A percentile compares a stretch with the other conserved stretches of the same genome.
These are phyloP conservation scores for Rhamnusium bicolor DNA, from an alignment of 2,888 invertebrate species.

Conservation along the genomic window DNA sequence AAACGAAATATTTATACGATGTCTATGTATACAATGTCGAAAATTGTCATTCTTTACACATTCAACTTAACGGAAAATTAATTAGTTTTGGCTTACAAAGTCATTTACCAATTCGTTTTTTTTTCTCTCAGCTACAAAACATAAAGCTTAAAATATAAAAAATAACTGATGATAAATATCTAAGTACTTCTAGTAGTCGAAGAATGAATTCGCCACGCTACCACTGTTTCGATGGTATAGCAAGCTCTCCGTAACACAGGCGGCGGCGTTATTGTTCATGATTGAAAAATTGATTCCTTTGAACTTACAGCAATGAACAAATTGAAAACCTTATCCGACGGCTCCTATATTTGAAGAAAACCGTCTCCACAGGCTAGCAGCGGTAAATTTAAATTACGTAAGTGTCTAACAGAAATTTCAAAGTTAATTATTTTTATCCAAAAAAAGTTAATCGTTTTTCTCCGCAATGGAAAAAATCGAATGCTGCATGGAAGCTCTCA, in stretches of 20 bases:
- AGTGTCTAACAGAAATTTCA: neutral
- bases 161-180: no score
- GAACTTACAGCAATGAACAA: conserved; percentile 33
- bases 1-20: no score
- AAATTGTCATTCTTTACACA: no score
- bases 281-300: conserved; percentile 35
- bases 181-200: no score
- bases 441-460: no score
- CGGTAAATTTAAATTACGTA: conserved; percentile 10
- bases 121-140: no score
- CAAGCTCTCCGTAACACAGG: neutral
- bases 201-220: neutral
- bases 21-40: no score
- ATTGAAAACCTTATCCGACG: conserved; percentile 8
- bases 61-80: no score
- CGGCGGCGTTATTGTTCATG: conserved; percentile 7
- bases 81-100: no score
- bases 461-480: neutral
- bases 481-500: no score
- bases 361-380: neutral
- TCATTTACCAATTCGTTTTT: no score
- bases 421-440: neutral
- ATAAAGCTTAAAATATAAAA: no score
- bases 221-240: neutral
- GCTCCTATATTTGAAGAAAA: neutral